phyloP scores from a whole-genome alignment of 64 coral and sea anemone genomes.

The Montipora capricornis region DNA sequence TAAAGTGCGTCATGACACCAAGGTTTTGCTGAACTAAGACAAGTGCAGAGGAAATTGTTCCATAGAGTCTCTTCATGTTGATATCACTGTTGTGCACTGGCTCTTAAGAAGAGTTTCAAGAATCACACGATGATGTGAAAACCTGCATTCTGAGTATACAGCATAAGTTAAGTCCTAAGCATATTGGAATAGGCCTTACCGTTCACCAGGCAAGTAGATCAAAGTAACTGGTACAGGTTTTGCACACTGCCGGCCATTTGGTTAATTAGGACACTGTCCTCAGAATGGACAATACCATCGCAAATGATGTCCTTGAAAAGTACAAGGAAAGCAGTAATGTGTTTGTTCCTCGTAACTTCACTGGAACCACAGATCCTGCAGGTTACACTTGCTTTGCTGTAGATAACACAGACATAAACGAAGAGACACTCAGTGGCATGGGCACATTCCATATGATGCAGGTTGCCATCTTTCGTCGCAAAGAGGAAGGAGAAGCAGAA shows the following conservation, averaged over 20 bases:
- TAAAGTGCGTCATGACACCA: slow-evolving; percentile 77
- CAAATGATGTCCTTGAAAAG: slow-evolving; percentile 30
- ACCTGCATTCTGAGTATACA: slow-evolving; percentile 66
- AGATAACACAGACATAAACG: slow-evolving; percentile 69
- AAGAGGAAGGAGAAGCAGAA: slow-evolving; percentile 8
- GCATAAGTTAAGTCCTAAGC: slow-evolving; percentile 47
- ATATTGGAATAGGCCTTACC: slow-evolving; percentile 66
- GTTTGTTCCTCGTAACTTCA: slow-evolving; percentile 57
- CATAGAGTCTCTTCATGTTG: slow-evolving; percentile 66
- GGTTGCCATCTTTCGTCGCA: slow-evolving; percentile 15
- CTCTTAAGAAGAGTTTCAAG: slow-evolving; percentile 22
- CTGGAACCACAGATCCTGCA: background rate
- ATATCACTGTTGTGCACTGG: slow-evolving; percentile 55
- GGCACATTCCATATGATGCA: slow-evolving; percentile 70
- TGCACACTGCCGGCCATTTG: slow-evolving; percentile 36
- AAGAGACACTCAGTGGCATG: slow-evolving; percentile 58
- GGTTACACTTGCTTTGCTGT: slow-evolving; percentile 38
- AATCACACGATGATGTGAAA: slow-evolving; percentile 39
- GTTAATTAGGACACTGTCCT: slow-evolving; percentile 43
- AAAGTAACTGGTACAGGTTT: slow-evolving; percentile 53
- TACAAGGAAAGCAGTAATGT: slow-evolving; percentile 41
- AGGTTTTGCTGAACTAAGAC: slow-evolving; percentile 10
- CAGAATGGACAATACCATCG: slow-evolving; percentile 43
- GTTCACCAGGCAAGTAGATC: slow-evolving; percentile 71
- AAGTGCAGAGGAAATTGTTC: slow-evolving; percentile 54